Conservation (phyloP, 2,888 invertebrate genomes). For the Papilio gigon region DNA sequence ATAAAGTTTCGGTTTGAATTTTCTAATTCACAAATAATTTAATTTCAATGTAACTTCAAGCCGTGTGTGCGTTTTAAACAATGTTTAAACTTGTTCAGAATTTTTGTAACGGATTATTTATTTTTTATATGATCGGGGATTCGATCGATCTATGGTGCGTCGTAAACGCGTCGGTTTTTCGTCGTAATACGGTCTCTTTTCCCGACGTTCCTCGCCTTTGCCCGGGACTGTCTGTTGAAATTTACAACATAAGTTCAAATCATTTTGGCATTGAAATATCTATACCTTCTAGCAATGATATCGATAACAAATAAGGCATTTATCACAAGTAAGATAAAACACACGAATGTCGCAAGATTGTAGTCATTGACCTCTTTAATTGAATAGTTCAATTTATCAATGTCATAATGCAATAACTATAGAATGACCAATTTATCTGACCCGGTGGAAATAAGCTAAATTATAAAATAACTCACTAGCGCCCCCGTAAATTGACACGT, state of each 20-base stretch:
- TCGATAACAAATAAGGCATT: neutral
- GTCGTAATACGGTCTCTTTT: conserved; percentile 60
- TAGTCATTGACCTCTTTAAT: conserved; percentile 10
- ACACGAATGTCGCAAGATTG: conserved; percentile 1
- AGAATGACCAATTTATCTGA: neutral
- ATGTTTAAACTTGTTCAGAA: conserved; percentile 43
- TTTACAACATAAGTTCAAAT: neutral
- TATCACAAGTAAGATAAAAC: conserved; percentile 5
- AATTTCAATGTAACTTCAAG: conserved; percentile 42
- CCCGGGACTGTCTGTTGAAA: conserved; percentile 57
- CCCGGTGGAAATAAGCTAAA: too few relatives aligned
- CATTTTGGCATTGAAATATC: neutral
- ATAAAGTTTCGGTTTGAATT: neutral
- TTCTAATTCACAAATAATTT: neutral
- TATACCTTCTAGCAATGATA: neutral
- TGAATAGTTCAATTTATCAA: conserved; percentile 6
- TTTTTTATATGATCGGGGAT: conserved; percentile 54
- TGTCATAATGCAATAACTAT: neutral
- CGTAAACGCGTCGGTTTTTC: conserved; percentile 71
- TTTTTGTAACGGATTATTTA: conserved; percentile 44
- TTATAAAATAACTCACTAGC: too few relatives aligned
- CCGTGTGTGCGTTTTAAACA: neutral
- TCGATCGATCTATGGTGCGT: conserved; percentile 58
- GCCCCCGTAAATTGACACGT: too few relatives aligned
- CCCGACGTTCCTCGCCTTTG: conserved; percentile 60